Evolutionary conservation across 1,140 invertebrate genomes (phyloP).

Genomic region (Piezodorus guildinii): DNA sequence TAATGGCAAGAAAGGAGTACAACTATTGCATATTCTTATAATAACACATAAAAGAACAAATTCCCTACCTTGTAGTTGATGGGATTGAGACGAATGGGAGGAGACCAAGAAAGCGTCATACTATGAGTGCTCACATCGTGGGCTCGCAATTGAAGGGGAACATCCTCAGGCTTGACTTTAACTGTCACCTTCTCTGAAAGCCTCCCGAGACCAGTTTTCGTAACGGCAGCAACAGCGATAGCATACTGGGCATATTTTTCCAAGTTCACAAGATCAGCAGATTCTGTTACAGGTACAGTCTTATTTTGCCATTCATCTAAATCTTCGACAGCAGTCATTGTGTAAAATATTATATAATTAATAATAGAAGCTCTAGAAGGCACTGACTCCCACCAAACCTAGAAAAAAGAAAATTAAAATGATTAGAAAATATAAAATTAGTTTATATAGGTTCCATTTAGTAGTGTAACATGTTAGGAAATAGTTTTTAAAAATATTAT

Average conservation of each 20-base stretch:
- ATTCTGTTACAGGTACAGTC: slow-evolving; percentile 72
- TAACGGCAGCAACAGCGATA: slow-evolving; percentile 77
- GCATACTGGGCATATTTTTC: slow-evolving; percentile 87
- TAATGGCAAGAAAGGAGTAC: no score
- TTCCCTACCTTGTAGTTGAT: slow-evolving; percentile 73
- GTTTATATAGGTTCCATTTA: no score
- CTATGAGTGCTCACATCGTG: slow-evolving; percentile 79
- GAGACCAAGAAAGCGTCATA: slow-evolving; percentile 83
- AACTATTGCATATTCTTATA: no score
- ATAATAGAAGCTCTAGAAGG: slow-evolving; percentile 69
- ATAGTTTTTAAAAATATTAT: not conserved
- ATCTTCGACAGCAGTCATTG: slow-evolving; percentile 83
- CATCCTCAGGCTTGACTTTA: slow-evolving; percentile 82
- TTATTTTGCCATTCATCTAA: slow-evolving; percentile 83
- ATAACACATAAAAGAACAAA: no score
- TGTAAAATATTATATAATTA: slow-evolving; percentile 86
- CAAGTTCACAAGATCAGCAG: slow-evolving; percentile 78
- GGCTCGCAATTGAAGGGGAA: slow-evolving; percentile 72
- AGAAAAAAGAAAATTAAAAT: not conserved
- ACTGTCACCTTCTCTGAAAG: slow-evolving; percentile 58
- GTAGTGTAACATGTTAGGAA: slow-evolving; percentile 23
- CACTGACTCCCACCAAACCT: slow-evolving; percentile 90
- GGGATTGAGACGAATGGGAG: slow-evolving; percentile 81
- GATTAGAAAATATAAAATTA: not conserved
- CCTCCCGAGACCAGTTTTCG: slow-evolving; percentile 40